Percentiles rank a stretch among this genome's conserved stretches.
These are phyloP conservation scores for Stegastes partitus DNA, from an alignment of 2,113 vertebrate species.

Conservation along the genomic window DNA sequence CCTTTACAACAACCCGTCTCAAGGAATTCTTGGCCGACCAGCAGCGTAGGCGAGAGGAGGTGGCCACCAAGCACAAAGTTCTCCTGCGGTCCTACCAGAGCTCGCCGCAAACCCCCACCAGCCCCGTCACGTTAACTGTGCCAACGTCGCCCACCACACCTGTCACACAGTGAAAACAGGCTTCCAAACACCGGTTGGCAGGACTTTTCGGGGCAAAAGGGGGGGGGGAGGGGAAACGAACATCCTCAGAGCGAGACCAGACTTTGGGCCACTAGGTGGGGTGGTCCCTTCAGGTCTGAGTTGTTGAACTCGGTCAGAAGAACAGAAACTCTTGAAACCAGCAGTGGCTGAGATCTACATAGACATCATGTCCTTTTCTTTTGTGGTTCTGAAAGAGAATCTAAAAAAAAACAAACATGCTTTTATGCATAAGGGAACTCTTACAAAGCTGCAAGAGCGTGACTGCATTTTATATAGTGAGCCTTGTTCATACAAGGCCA, in stretches of 20 bases:
- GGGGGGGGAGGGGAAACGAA: not conserved
- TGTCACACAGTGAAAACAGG: conserved; percentile 81
- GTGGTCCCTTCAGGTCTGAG: conserved; percentile 79
- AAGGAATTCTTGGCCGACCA: conserved; percentile 96
- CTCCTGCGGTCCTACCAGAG: conserved; percentile 95
- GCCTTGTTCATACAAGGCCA: conserved; percentile 43
- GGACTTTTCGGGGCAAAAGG: not conserved
- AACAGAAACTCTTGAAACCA: conserved; percentile 44
- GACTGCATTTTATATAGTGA: conserved; percentile 48
- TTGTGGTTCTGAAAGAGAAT: conserved; percentile 35
- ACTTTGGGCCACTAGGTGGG: conserved; percentile 56
- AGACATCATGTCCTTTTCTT: conserved; percentile 35
- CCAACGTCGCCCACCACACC: conserved; percentile 71
- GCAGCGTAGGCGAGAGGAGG: conserved; percentile 86
- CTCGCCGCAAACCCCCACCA: conserved; percentile 87
- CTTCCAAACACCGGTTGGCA: conserved; percentile 33
- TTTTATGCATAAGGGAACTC: conserved; percentile 40
- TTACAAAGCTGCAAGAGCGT: conserved; percentile 41
- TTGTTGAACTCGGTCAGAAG: conserved; percentile 39
- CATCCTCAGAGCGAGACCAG: conserved; percentile 11
- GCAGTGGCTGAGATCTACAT: conserved; percentile 39
- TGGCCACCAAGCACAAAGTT: conserved; percentile 96
- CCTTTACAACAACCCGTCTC: conserved; percentile 95
- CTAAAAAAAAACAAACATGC: not conserved
- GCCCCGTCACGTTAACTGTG: conserved; percentile 82